Evolutionary conservation across 2,888 invertebrate genomes (phyloP), one percentile per base, ranked within the genome.

Genomic region (Synanthedon andrenaeformis): DNA sequence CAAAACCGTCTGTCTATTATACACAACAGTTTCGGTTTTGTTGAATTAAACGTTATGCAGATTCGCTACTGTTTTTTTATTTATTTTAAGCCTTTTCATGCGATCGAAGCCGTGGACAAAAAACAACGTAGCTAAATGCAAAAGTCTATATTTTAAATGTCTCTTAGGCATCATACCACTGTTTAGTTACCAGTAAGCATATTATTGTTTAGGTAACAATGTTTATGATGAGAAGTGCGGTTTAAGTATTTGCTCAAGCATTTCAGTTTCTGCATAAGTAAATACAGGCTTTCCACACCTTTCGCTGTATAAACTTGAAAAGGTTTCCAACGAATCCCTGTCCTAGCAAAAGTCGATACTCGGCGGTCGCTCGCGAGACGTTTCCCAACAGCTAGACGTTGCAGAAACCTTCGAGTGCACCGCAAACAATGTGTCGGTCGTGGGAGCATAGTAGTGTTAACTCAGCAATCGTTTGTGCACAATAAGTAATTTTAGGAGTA

Each of bases 351-450:
- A 75, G 73, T 68, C 71, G 70, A 70, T 72, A 70, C 76, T 73
- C 68, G 65, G 35, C 35, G 35, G 35, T 35, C 35, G 35, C 35
- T 35, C 35, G 35, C 2, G 35, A 35, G 65, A 63, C 59, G 66
- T 85, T 84, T 79, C 83, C 66, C 76, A 83, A 84, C 74, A 75
- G 62, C 74, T 72, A 74, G 74, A 64, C 74, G 75, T 84, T 83
- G 85, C 84, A 82, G 81, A 82, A 82, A 81, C 79, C 78, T 76
- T 79, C 71, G 71, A 83, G 79, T 79, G 80, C 77, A 80, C 66
- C 68, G 71, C 78, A 79, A 85, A 86, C 84, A 85, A 84, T 82
- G 75, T 70, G 71, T 70, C 70, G 72, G 66, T 79, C 82, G 84
- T 85, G 83, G 82, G 85, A 83, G 81, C 67, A 67, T 60, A 63